Evolutionary conservation across 2,113 vertebrate genomes (phyloP), one percentile per base, ranked within the genome.

Genomic region (Entelurus aequoreus): DNA sequence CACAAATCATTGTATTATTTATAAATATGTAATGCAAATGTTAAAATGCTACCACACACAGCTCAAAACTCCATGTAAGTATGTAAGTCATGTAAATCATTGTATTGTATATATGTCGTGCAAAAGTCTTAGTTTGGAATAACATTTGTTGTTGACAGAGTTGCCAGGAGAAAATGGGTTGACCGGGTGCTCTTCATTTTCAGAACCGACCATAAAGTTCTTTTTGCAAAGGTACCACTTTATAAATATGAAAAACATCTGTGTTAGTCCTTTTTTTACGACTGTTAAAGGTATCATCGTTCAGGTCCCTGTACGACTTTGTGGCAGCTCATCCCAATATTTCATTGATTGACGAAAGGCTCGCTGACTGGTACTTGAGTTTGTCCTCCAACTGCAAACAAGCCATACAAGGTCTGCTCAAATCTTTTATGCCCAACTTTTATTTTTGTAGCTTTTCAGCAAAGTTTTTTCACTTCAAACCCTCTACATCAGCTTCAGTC

Each of bases 271-370:
- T 28, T 28, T 28, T 28, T 28, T 28, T 11, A 46, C 9, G 4
- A 11, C 42, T 46, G 2, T 46, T 46, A 12, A 46, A 3, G 42
- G 1, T 66, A 0, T 38, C 14, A 7, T 61, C 6, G 44, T 63
- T 1, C 70, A 87, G 86, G 47, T 83, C 82, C 6, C 35, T 90
- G 3, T 88, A 82, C 64, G 68, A 84, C 1, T 61, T 90, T 63
- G 72, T 90, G 50, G 60, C 54, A 6, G 21, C 6, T 12, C 57
- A 60, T 40, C 2, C 12, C 1, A 48, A 42, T 21, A 56, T 90
- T 6, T 13, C 74, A 1, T 48, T 88, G 11, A 79, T 50, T 1
- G 86, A 87, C 70, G 57, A 61, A 3, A 80, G 36, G 62, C 60
- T 90, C 60, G 75, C 85, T 42, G 3, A 48, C 10, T 90, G 89